phyloP scores from a whole-genome alignment of 1,140 invertebrate genomes.

The Tenebrio molitor region DNA sequence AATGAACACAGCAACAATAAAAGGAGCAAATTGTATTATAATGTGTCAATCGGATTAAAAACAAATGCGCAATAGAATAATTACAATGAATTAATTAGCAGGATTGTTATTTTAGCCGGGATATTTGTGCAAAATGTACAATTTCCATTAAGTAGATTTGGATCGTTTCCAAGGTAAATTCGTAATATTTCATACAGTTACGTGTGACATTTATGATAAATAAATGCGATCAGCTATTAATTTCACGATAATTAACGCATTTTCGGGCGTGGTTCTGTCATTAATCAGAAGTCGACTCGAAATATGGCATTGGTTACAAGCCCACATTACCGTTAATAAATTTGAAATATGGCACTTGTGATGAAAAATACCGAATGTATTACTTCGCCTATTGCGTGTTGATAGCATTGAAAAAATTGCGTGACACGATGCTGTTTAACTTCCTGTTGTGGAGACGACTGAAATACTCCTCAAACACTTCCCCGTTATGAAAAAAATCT shows the following conservation, averaged over 20 bases:
- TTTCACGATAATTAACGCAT: conserved; percentile 47
- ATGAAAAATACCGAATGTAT: conserved; percentile 20
- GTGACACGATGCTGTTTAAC: conserved; percentile 25
- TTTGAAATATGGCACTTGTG: conserved; percentile 21
- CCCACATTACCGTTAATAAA: conserved; percentile 25
- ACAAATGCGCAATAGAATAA: conserved; percentile 10
- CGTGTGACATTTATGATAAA: conserved; percentile 49
- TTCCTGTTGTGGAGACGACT: conserved; percentile 38
- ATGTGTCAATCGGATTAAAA: conserved; percentile 5
- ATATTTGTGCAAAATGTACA: conserved; percentile 18
- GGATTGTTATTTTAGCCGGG: conserved; percentile 8
- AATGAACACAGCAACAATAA: conserved; percentile 10
- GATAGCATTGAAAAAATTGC: conserved; percentile 18
- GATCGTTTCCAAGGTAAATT: conserved; percentile 45
- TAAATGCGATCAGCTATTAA: conserved; percentile 48
- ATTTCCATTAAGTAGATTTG: conserved; percentile 45
- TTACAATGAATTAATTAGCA: conserved; percentile 25
- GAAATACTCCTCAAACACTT: conserved; percentile 43
- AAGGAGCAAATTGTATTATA: background rate
- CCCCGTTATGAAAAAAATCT: conserved; percentile 43
- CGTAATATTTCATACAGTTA: conserved; percentile 46
- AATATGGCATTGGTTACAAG: conserved; percentile 17
- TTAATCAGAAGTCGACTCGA: conserved; percentile 14
- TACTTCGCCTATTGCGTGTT: conserved; percentile 15
- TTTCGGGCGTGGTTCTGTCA: conserved; percentile 33